A percentile compares a stretch with the other conserved stretches of the same genome.
phyloP scores from a whole-genome alignment of 2,888 invertebrate species.

The Bruchidius siliquastri region DNA sequence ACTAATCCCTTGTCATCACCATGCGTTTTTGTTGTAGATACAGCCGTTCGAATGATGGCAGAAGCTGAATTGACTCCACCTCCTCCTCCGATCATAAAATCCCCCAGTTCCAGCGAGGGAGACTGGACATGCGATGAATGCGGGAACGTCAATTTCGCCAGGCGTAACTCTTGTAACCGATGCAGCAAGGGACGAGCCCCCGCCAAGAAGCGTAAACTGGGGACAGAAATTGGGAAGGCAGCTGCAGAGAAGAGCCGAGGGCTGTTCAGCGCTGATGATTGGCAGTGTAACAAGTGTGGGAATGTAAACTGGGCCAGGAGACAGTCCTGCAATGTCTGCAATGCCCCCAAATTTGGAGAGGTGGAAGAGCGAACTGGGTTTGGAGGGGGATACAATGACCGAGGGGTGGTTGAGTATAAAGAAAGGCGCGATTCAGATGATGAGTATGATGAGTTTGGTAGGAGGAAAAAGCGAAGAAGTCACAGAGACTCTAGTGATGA shows the following conservation, averaged over 20 bases:
- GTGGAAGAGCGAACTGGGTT: slow-evolving; percentile 76
- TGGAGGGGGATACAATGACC: slow-evolving; percentile 91
- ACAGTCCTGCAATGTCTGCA: slow-evolving; percentile 96
- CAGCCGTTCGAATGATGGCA: slow-evolving; percentile 18
- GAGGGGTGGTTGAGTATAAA: slow-evolving; percentile 93
- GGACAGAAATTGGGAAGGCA: slow-evolving; percentile 95
- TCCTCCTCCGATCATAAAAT: slow-evolving; percentile 35
- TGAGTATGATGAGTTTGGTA: slow-evolving; percentile 84
- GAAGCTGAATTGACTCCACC: slow-evolving; percentile 40
- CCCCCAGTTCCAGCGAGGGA: slow-evolving; percentile 41
- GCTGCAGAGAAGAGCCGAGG: slow-evolving; percentile 97
- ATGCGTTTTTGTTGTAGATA: slow-evolving; percentile 22
- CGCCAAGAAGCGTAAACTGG: slow-evolving; percentile 72
- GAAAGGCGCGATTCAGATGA: slow-evolving; percentile 80
- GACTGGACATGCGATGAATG: slow-evolving; percentile 73
- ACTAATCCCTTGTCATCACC: background rate
- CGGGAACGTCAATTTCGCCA: slow-evolving; percentile 92
- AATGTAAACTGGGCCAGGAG: slow-evolving; percentile 99
- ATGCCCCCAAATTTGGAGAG: slow-evolving; percentile 95
- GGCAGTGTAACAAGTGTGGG: slow-evolving; percentile 99
- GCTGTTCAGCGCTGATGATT: slow-evolving; percentile 95
- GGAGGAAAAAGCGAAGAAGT: slow-evolving; percentile 38
- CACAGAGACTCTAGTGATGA: slow-evolving; percentile 9
- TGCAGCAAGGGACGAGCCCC: slow-evolving; percentile 63
- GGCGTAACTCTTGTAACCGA: slow-evolving; percentile 84